phyloP scores from a whole-genome alignment of 2,113 vertebrate species.

The Dissostichus mawsoni region DNA sequence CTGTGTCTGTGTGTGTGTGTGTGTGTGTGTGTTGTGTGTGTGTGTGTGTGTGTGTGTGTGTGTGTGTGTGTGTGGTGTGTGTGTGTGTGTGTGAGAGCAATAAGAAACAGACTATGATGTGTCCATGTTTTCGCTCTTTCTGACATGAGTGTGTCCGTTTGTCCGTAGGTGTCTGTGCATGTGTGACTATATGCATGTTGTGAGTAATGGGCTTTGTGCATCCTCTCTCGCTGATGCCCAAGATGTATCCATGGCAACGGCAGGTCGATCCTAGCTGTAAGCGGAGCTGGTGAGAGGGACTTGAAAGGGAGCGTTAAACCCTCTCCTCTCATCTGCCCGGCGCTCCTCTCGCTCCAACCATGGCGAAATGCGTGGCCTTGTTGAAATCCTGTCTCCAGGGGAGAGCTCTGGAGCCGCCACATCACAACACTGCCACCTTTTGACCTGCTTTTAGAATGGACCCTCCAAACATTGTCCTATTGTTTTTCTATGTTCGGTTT shows the following conservation, averaged over 20 bases:
- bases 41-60: background rate
- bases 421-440: slow-evolving; percentile 77
- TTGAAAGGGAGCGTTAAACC: slow-evolving; percentile 79
- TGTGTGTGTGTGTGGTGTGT: background rate
- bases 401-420: slow-evolving; percentile 12
- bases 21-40: background rate
- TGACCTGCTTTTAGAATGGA: slow-evolving; percentile 52
- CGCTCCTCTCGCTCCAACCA: slow-evolving; percentile 59
- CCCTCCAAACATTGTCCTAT: background rate
- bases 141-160: background rate
- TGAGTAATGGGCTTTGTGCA: slow-evolving; percentile 77
- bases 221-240: slow-evolving; percentile 71
- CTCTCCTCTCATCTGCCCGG: slow-evolving; percentile 70
- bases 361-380: slow-evolving; percentile 65
- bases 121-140: slow-evolving; percentile 12
- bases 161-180: slow-evolving; percentile 7
- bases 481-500: background rate
- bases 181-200: slow-evolving; percentile 61
- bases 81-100: background rate
- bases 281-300: slow-evolving; percentile 72
- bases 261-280: slow-evolving; percentile 78
- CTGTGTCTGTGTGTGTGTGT: slow-evolving; percentile 7
- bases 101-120: background rate
- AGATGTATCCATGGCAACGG: slow-evolving; percentile 85
- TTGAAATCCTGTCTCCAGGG: slow-evolving; percentile 62